Evolutionary conservation across 2,113 vertebrate species (phyloP).

Genomic region (Ascaphus truei): DNA sequence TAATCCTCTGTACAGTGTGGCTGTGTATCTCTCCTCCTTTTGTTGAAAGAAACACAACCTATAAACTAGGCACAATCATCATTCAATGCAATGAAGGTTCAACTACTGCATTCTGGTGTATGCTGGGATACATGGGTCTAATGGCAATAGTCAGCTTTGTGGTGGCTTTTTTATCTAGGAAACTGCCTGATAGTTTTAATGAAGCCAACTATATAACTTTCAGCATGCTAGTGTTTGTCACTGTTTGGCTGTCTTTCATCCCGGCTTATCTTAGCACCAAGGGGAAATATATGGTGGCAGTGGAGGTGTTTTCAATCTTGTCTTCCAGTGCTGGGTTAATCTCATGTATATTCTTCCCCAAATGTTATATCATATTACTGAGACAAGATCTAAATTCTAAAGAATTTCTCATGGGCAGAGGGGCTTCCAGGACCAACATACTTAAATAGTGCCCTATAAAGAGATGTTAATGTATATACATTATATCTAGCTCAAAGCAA

Average conservation of each 20-base stretch:
- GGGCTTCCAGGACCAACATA: too few relatives aligned
- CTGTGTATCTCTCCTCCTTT: constrained; percentile 27
- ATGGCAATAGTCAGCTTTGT: constrained; percentile 10
- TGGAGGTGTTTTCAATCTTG: constrained; percentile 29
- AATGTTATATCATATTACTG: constrained; percentile 26
- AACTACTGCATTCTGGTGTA: constrained; percentile 41
- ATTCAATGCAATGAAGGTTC: constrained; percentile 41
- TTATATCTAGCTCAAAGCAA: too few relatives aligned
- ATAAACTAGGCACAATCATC: constrained; percentile 22
- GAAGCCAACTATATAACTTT: constrained; percentile 36
- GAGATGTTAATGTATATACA: too few relatives aligned
- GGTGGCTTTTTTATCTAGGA: constrained; percentile 18
- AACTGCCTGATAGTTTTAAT: constrained; percentile 31
- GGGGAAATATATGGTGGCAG: constrained; percentile 12
- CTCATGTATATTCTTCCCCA: constrained; percentile 27
- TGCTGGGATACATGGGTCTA: constrained; percentile 48
- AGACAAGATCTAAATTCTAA: constrained; percentile 1
- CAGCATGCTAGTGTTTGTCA: constrained; percentile 32
- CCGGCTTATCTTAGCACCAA: constrained; percentile 30
- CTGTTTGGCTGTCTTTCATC: constrained; percentile 28
- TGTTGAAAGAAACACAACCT: background rate
- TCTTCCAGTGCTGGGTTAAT: constrained; percentile 23
- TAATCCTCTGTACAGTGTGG: constrained; percentile 43
- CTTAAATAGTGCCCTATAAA: too few relatives aligned
- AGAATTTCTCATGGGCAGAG: background rate